Evolutionary conservation across 2,797 vertebrate species (phyloP).

Genomic region (Anas acuta): DNA sequence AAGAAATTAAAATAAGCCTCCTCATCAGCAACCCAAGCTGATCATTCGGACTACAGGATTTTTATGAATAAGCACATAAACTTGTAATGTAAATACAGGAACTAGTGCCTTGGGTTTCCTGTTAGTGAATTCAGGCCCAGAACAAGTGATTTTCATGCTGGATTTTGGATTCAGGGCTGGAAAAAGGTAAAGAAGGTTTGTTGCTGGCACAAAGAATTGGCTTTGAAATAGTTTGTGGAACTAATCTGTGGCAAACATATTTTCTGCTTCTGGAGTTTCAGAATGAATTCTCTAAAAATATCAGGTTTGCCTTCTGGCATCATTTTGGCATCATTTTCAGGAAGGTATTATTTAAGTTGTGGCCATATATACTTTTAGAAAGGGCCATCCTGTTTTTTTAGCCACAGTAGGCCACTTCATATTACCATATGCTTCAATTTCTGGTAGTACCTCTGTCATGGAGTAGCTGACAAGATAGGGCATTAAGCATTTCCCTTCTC

Average conservation of each 20-base stretch:
- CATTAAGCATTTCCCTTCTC: not conserved
- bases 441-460: not conserved
- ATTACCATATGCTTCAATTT: not conserved
- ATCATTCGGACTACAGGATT: slow-evolving; percentile 58
- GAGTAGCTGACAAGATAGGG: not conserved
- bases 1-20: slow-evolving; percentile 69
- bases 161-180: slow-evolving; percentile 14
- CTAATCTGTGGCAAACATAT: slow-evolving; percentile 35
- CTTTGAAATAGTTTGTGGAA: slow-evolving; percentile 32
- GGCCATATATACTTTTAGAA: not conserved
- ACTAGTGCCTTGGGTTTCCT: slow-evolving; percentile 63
- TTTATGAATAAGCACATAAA: slow-evolving; percentile 65
- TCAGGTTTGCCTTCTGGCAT: not conserved
- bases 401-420: not conserved
- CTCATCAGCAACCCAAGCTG: slow-evolving; percentile 50
- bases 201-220: slow-evolving; percentile 16
- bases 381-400: not conserved
- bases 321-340: not conserved
- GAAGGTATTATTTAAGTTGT: not conserved
- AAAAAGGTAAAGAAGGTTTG: slow-evolving; percentile 36
- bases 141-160: slow-evolving; percentile 44
- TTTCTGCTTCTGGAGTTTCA: slow-evolving; percentile 42
- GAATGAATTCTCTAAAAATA: not conserved
- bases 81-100: slow-evolving; percentile 44
- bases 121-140: slow-evolving; percentile 43